Evolutionary conservation across 2,888 invertebrate species (phyloP).

Genomic region (Noctua comes): DNA sequence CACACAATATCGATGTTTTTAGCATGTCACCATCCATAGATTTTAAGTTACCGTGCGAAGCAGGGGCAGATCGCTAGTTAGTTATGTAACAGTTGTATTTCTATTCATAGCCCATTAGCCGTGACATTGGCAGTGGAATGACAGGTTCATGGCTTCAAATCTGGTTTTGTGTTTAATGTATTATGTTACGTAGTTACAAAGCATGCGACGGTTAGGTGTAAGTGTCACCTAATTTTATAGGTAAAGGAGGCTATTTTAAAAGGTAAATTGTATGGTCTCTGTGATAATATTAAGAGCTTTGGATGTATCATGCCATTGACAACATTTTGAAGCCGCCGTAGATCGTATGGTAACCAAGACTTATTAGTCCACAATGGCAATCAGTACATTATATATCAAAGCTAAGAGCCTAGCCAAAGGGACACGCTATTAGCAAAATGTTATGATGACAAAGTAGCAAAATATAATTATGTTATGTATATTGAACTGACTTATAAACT

Average conservation of each 20-base stretch:
- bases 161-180: slow-evolving; percentile 17
- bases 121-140: slow-evolving; percentile 20
- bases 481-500: no score
- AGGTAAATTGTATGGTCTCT: not conserved
- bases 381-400: not conserved
- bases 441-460: not conserved
- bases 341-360: not conserved
- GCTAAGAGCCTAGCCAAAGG: not conserved
- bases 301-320: not conserved
- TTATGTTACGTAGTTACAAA: slow-evolving; percentile 2
- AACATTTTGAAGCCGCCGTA: not conserved
- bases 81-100: slow-evolving; percentile 4
- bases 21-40: not conserved
- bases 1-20: not conserved
- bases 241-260: not conserved
- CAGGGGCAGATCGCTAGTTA: not conserved
- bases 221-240: not conserved
- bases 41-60: not conserved
- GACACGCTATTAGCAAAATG: not conserved
- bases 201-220: no score
- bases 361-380: not conserved
- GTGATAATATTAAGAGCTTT: not conserved
- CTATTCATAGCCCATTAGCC: slow-evolving; percentile 1
- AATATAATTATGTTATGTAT: not conserved
- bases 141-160: slow-evolving; percentile 21